Evolutionary conservation across 1,140 invertebrate genomes (phyloP), one percentile per base, ranked within the genome.

Genomic region (Caenorhabditis latens): DNA sequence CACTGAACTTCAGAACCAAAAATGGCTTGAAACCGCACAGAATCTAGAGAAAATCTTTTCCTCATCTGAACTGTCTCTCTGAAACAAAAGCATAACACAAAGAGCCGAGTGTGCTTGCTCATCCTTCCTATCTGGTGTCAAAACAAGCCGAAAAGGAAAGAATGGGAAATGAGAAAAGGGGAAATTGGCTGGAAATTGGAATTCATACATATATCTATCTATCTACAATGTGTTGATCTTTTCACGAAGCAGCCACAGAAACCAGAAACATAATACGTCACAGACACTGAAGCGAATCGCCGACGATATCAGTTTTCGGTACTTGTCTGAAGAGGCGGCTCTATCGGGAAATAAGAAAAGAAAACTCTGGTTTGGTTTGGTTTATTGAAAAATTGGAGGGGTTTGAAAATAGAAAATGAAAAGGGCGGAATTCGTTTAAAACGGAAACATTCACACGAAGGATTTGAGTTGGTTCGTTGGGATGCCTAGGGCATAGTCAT

Each of bases 361-460:
- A 14, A 79, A 50, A 53, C 43, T 79, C 21, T 79, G 9, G 71
- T 16, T 32, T 11, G 16, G 42, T 75, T 24, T 79, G 21, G 32
- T 32, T 32, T 5, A 14, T 24, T 13, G 21, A 79, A 24, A 50
- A 32, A 53, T 24, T n/a, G 71, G 19, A 46, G 42, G 32, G 46
- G 32, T 48, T 67, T 43, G 42, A 71, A 79, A 79, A 50, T 50
- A 50, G 46, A 79, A 50, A 79, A 53, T 50, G 46, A 79, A 79
- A 79, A 11, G n/a, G 57, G 14, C 13, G 57, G 13, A 19, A 19
- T 16, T 21, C 46, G 2, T 79, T 79, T 13, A 79, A 67, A 79
- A 79, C 43, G 71, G 43, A 79, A 79, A 71, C 65, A 79, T 79
- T 79, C 71, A 8, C 46, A 79, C 71, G 71, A 50, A 79, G n/a